Evolutionary conservation across 2,113 vertebrate species (phyloP).

Genomic region (Dromiciops gliroides): DNA sequence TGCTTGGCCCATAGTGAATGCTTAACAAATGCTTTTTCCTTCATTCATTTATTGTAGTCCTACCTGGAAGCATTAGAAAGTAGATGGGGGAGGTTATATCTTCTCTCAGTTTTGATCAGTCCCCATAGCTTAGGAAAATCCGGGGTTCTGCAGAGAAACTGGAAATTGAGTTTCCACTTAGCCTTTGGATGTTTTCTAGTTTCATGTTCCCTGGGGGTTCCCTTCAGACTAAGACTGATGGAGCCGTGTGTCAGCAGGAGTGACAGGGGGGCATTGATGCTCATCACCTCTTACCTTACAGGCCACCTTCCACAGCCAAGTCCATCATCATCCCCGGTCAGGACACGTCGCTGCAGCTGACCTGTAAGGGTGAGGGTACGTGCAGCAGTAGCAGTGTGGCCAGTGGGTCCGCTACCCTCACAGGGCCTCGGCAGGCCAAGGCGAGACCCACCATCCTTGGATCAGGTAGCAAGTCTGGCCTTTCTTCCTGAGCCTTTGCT

Average conservation of each 20-base stretch:
- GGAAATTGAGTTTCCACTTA: not conserved
- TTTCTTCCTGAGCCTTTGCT: not conserved
- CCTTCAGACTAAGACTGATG: not conserved
- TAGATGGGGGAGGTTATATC: not conserved
- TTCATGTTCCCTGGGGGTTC: not conserved
- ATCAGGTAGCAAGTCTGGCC: conserved; percentile 85
- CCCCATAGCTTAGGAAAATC: not conserved
- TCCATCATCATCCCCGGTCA: conserved; percentile 92
- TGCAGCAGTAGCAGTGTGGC: conserved; percentile 71
- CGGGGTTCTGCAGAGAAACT: not conserved
- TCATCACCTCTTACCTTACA: conserved; percentile 50
- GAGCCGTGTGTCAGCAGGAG: not conserved
- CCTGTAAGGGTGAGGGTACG: conserved; percentile 96
- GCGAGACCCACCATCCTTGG: conserved; percentile 88
- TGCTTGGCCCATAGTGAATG: not conserved
- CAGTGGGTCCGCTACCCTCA: conserved; percentile 80
- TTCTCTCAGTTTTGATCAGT: not conserved
- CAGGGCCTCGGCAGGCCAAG: conserved; percentile 86
- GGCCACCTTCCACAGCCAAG: conserved; percentile 92
- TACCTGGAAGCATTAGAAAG: not conserved
- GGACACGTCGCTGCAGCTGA: conserved; percentile 95
- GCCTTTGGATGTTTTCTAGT: not conserved
- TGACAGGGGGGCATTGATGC: no score
- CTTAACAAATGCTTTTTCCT: not conserved
- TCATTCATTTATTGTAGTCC: not conserved